Evolutionary conservation across 2,113 vertebrate genomes (phyloP), one percentile per base, ranked within the genome.

Genomic region (Chamaetylas fuelleborni): DNA sequence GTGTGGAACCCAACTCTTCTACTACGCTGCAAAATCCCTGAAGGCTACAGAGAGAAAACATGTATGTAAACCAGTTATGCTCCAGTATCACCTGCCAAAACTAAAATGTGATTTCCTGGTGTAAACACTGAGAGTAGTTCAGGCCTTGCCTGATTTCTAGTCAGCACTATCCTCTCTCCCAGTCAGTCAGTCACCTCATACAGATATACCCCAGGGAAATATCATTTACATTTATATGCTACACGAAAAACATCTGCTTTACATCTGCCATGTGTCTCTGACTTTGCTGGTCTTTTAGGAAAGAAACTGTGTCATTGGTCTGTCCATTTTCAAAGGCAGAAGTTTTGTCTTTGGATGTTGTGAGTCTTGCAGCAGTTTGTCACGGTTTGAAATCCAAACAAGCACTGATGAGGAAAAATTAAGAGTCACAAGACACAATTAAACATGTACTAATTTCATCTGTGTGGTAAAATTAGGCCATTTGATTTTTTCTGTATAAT

Each of bases 21-120:
- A 99, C 97, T 99, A 99, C 34, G 97, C 99, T 97, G 99, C 99
- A 97, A 99, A 99, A 96, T 99, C 99, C 96, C 98, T 99, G 92
- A 99, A 99, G 97, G 99, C 99, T 90, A 98, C 99, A 31, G 99
- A 99, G 96, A 99, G 99, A 97, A 99, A 99, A 97, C 99, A 99
- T 95, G 99, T 99, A 98, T 98, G 99, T 98, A 88, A 81, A 67
- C 3, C 18, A 66, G n/a, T 14, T 33, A 2, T 70, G 33, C 77
- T 92, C 60, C 40, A 62, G 10, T 66, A 20, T 62, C 53, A 50
- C 34, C 38, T 91, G 74, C 61, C 85, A 79, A 78, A 89, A 57
- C 38, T 26, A 11, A 86, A 85, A 91, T 92, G 50, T 9, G 47
- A 70, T 90, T 95, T 94, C 78, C 95, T 80, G 48, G 10, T 94